A percentile compares a stretch with the other conserved stretches of the same genome.
These are phyloP conservation scores for Pagetopsis macropterus DNA, from an alignment of 2,797 vertebrate genomes.

Conservation along the genomic window DNA sequence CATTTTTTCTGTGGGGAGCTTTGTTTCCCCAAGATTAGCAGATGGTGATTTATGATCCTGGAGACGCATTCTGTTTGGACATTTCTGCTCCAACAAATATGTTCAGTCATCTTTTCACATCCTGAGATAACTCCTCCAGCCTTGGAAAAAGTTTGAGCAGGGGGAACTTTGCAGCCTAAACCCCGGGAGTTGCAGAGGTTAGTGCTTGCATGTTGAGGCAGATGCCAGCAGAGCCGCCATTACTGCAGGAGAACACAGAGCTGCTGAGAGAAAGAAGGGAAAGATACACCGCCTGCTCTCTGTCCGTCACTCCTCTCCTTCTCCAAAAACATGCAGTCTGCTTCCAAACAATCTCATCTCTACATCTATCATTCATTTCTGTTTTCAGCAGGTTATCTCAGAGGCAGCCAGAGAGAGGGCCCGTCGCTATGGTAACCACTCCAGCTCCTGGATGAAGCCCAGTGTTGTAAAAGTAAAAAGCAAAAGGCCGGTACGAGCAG, in stretches of 20 bases:
- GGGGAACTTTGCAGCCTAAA: not conserved
- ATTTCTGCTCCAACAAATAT: conserved; percentile 46
- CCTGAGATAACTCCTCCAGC: conserved; percentile 38
- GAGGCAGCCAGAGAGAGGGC: conserved; percentile 52
- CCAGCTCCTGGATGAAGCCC: conserved; percentile 65
- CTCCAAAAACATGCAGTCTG: conserved; percentile 53
- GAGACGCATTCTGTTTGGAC: conserved; percentile 51
- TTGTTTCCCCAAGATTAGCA: conserved; percentile 60
- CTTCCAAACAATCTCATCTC: conserved; percentile 65
- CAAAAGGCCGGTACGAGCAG: conserved; percentile 32
- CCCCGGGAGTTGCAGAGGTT: conserved; percentile 21
- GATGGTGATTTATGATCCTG: conserved; percentile 64
- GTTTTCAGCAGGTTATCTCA: conserved; percentile 73
- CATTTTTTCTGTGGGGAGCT: conserved; percentile 11
- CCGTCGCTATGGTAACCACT: conserved; percentile 58
- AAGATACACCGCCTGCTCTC: conserved; percentile 42
- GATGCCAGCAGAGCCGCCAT: conserved; percentile 37
- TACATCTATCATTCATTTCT: conserved; percentile 65
- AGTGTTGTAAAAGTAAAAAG: conserved; percentile 74
- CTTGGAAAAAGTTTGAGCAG: conserved; percentile 46
- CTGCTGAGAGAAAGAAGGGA: conserved; percentile 45
- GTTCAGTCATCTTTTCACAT: conserved; percentile 45
- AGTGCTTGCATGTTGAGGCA: conserved; percentile 28
- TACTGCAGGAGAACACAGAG: conserved; percentile 35
- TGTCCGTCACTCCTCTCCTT: conserved; percentile 66